Evolutionary conservation across 2,113 vertebrate species (phyloP).

Genomic region (Ceyx margarethae): DNA sequence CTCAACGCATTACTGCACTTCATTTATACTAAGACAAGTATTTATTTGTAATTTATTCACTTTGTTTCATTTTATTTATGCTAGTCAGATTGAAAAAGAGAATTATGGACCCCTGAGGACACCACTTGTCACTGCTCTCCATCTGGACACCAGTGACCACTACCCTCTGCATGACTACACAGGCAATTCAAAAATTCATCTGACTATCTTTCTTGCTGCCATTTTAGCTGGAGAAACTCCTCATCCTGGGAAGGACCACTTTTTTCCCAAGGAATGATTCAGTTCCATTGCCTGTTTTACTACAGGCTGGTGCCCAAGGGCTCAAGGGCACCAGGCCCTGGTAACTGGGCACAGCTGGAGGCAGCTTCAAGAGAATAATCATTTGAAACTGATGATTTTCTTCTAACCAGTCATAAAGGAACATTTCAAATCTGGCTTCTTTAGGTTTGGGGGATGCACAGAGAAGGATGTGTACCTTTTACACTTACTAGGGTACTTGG

Average conservation of each 20-base stretch:
- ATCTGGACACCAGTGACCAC: neutral
- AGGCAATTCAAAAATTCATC: neutral
- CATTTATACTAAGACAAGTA: neutral
- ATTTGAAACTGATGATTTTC: neutral
- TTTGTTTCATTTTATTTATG: neutral
- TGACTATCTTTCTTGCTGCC: neutral
- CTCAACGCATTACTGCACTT: neutral
- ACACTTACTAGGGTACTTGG: neutral
- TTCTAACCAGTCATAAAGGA: neutral
- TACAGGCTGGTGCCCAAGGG: neutral
- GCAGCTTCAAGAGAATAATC: neutral
- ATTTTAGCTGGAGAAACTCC: neutral
- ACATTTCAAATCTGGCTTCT: neutral
- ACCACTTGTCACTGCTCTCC: neutral
- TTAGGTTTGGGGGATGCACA: neutral
- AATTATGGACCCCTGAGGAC: neutral
- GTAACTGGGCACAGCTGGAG: neutral
- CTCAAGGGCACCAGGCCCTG: neutral
- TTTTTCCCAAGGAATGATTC: neutral
- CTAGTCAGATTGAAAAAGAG: neutral
- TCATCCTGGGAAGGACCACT: neutral
- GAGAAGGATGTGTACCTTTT: neutral
- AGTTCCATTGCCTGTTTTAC: neutral
- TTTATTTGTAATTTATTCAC: too few species aligned
- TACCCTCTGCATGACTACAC: neutral